Conservation (phyloP, 2,888 invertebrate genomes). For the Rhyacophila evoluta region DNA sequence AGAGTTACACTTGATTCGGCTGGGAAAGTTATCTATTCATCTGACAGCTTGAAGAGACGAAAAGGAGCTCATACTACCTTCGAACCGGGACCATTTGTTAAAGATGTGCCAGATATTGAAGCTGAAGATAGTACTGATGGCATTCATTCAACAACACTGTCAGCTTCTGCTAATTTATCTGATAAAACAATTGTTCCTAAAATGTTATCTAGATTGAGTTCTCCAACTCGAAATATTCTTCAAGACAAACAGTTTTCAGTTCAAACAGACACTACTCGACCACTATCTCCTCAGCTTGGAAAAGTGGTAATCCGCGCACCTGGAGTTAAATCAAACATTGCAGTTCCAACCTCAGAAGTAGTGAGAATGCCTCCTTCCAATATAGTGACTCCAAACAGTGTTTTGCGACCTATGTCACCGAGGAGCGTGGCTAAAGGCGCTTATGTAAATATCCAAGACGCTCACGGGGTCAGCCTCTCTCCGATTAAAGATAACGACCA, state of each 20-base stretch:
- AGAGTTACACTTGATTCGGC: slow-evolving; percentile 87
- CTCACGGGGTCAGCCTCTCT: slow-evolving; percentile 71
- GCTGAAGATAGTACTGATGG: slow-evolving; percentile 56
- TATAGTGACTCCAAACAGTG: slow-evolving; percentile 70
- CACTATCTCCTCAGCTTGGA: slow-evolving; percentile 75
- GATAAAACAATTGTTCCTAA: slow-evolving; percentile 42
- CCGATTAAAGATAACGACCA: slow-evolving; percentile 75
- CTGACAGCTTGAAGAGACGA: slow-evolving; percentile 83
- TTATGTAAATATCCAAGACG: slow-evolving; percentile 79
- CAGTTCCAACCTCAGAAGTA: slow-evolving; percentile 67
- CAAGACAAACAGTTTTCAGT: slow-evolving; percentile 59
- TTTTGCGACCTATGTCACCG: slow-evolving; percentile 62
- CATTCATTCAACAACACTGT: slow-evolving; percentile 18
- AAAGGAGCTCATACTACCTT: slow-evolving; percentile 88
- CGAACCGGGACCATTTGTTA: slow-evolving; percentile 88
- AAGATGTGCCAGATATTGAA: slow-evolving; percentile 67
- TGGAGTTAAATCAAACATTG: slow-evolving; percentile 59
- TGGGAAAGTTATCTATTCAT: slow-evolving; percentile 89
- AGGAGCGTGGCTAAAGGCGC: slow-evolving; percentile 69
- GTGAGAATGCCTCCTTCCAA: slow-evolving; percentile 73
- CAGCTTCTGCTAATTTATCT: slow-evolving; percentile 31
- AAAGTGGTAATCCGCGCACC: slow-evolving; percentile 75
- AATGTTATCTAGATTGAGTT: slow-evolving; percentile 62
- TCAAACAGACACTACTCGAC: slow-evolving; percentile 59
- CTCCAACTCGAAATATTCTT: slow-evolving; percentile 62